These are phyloP conservation scores for Pseudochromis fuscus DNA, from an alignment of 2,797 vertebrate genomes.

Conservation along the genomic window DNA sequence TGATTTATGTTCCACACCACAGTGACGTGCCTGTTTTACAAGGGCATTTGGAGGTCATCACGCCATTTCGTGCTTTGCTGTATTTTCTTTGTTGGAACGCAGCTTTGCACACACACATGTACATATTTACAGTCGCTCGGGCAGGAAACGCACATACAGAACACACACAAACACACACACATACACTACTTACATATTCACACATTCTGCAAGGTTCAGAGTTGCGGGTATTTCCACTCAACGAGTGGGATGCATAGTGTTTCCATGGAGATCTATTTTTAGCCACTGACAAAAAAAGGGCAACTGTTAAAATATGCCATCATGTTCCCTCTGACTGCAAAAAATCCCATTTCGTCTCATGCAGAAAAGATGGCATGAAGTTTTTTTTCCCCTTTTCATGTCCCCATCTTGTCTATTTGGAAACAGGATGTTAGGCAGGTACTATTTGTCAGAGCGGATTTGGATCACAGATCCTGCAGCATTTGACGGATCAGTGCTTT, in stretches of 20 bases:
- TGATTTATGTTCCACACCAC: background rate
- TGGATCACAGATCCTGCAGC: conserved; percentile 33
- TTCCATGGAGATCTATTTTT: conserved; percentile 90
- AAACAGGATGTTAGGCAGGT: conserved; percentile 32
- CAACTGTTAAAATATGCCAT: conserved; percentile 85
- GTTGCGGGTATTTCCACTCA: conserved; percentile 74
- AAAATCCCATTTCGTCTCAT: conserved; percentile 49
- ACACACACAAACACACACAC: conserved; percentile 20
- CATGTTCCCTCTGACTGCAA: conserved; percentile 65
- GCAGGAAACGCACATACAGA: conserved; percentile 19
- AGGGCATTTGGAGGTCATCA: conserved; percentile 75
- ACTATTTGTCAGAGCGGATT: conserved; percentile 38
- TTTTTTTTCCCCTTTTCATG: conserved; percentile 3
- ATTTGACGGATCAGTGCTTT: conserved; percentile 45
- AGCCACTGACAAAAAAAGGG: conserved; percentile 71
- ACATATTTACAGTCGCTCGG: background rate
- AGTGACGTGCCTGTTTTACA: conserved; percentile 4
- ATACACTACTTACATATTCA: conserved; percentile 54
- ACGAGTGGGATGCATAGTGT: conserved; percentile 84
- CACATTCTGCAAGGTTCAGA: conserved; percentile 69
- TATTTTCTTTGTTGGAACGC: conserved; percentile 15
- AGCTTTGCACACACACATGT: background rate
- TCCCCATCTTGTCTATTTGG: conserved; percentile 37
- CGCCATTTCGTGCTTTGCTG: background rate
- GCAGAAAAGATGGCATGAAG: conserved; percentile 25